Evolutionary conservation across 2,888 invertebrate species (phyloP).

Genomic region (Xanthorhoe designata): DNA sequence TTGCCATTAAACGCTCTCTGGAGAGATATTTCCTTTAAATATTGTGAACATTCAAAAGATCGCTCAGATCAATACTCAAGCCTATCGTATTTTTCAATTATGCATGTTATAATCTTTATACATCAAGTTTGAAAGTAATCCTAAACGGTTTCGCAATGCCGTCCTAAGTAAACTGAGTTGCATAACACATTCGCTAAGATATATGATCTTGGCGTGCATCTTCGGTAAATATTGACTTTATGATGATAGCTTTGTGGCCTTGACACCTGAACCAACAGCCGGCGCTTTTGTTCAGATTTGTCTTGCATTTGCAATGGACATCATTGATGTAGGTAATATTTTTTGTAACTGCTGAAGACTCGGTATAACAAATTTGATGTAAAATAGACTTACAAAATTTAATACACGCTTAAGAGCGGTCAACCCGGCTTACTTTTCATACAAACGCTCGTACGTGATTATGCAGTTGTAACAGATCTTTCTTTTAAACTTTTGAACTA

Average conservation of each 20-base stretch:
- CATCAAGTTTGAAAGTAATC: slow-evolving; percentile 24
- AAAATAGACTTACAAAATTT: neutral
- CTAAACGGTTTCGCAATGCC: slow-evolving; percentile 41
- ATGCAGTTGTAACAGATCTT: too few species aligned
- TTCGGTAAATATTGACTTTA: slow-evolving; percentile 71
- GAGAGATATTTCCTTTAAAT: too few species aligned
- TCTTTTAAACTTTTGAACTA: too few species aligned
- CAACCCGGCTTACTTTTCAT: too few species aligned
- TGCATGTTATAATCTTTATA: slow-evolving; percentile 16
- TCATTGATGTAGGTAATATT: slow-evolving; percentile 2
- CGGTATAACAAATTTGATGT: neutral
- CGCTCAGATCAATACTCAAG: neutral
- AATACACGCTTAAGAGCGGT: too few species aligned
- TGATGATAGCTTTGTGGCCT: slow-evolving; percentile 63
- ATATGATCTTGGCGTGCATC: slow-evolving; percentile 69
- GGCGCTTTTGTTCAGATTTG: slow-evolving; percentile 25
- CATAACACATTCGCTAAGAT: slow-evolving; percentile 74
- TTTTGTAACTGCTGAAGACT: neutral
- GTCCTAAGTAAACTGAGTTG: slow-evolving; percentile 77
- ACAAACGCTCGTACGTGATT: too few species aligned
- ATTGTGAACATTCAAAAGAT: too few species aligned
- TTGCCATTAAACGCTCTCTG: too few species aligned
- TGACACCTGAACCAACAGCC: slow-evolving; percentile 78
- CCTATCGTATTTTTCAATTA: slow-evolving; percentile 11
- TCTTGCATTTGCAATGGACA: slow-evolving; percentile 8